Base-by-base conservation (phyloP, 2,113 vertebrate genomes). In the Hydrochoerus hydrochaeris region DNA sequence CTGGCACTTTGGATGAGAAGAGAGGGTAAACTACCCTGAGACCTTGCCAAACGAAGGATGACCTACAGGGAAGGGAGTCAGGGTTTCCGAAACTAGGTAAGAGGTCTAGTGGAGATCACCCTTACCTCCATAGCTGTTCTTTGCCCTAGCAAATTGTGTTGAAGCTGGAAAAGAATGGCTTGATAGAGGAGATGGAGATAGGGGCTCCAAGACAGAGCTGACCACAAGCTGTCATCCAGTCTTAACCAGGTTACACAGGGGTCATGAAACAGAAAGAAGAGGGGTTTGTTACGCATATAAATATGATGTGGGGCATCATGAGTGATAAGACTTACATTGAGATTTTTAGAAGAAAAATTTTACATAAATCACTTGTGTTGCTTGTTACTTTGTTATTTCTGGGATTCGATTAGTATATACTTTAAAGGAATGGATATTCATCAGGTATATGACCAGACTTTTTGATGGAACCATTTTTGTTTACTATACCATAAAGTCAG, bases 351-450 rank as follows among this genome's bases (percentile, higher is more conserved):
- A 88, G 67, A 84, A 80, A 57, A 24, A 35, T 62, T 73, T 60
- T 94, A 52, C 94, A 26, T 71, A 35, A 92, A 41, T 13, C 32
- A 24, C 38, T 32, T 62, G 2, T 46, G 46, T 73, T 71, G 8
- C 54, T 82, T 86, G 65, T 60, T 24, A 44, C 44, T 54, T 93
- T 91, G 24, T 67, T 71, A 93, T 94, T 94, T 87, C 38, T 91
- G 54, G 49, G 35, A 60, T 78, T 86, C 94, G 19, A 38, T 91
- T 77, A 95, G 85, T 58, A 71, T 82, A 24, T 52, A 22, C 54
- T 93, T 94, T 67, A 80, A 90, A 84, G 69, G 38, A 38, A 73
- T 90, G 24, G 16, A 30, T 94, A 35, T 67, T 95, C 90, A 46
- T 14, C 28, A 62, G 73, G 13, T 24, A 14, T 22, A 73, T 63